A percentile compares a stretch with the other conserved stretches of the same genome.
Conservation (phyloP, 2,113 vertebrate species). For the Glaucidium brasilianum region DNA sequence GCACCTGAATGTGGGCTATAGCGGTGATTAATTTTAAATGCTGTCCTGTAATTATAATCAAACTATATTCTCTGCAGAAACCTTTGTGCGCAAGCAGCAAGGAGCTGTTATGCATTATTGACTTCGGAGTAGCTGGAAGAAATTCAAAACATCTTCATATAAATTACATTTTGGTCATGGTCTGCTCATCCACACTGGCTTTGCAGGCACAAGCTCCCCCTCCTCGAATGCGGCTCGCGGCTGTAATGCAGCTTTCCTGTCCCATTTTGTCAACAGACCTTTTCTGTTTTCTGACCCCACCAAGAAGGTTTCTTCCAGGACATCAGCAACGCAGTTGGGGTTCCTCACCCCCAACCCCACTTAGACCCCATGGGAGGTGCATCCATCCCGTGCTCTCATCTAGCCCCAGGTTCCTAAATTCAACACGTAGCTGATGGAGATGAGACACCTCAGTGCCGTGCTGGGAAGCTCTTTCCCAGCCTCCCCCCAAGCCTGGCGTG, state of each 20-base stretch:
- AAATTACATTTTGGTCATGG: constrained; percentile 44
- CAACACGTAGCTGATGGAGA: neutral
- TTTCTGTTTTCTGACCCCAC: neutral
- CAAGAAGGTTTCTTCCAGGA: neutral
- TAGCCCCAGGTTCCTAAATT: neutral
- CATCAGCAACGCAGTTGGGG: accelerated
- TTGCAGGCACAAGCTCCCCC: neutral
- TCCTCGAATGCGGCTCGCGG: accelerated
- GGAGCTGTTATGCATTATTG: constrained; percentile 28
- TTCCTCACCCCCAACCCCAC: neutral
- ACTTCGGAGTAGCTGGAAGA: constrained; percentile 18
- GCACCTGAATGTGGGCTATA: neutral
- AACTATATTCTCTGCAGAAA: neutral
- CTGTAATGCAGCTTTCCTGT: neutral
- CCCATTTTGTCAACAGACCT: neutral
- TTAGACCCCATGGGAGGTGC: neutral
- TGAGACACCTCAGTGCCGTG: neutral
- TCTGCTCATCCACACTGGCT: neutral
- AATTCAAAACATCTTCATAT: constrained; percentile 33
- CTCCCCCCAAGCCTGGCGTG: neutral
- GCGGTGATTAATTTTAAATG: constrained; percentile 30
- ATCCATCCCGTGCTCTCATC: accelerated
- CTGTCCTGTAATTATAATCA: constrained; percentile 38
- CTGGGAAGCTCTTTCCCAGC: neutral
- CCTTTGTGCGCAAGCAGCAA: neutral